These are phyloP conservation scores for Poecilia picta DNA, from an alignment of 2,797 vertebrate genomes.

Conservation along the genomic window DNA sequence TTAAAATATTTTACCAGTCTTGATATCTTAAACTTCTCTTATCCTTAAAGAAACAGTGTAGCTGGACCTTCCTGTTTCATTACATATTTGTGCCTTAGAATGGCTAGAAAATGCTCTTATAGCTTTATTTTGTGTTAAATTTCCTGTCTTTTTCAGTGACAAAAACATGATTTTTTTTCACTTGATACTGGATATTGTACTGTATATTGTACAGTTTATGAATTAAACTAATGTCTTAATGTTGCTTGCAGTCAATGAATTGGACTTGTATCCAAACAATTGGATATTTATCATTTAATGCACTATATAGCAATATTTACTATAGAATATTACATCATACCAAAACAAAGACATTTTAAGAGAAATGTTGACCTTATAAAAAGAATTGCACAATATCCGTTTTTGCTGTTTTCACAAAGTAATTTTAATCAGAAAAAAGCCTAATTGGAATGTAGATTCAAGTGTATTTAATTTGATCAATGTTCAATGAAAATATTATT, in stretches of 20 bases:
- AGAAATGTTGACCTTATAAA: not conserved
- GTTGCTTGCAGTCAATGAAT: not conserved
- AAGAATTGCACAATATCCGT: not conserved
- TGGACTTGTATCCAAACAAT: not conserved
- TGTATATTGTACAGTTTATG: slow-evolving; percentile 20
- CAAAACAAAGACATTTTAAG: not conserved
- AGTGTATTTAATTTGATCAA: not conserved
- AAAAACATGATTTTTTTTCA: slow-evolving; percentile 7
- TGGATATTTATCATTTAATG: not conserved
- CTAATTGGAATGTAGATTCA: not conserved
- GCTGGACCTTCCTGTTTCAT: slow-evolving; percentile 53
- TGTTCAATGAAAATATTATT: not conserved
- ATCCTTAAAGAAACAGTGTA: slow-evolving; percentile 34
- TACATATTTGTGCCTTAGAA: slow-evolving; percentile 52
- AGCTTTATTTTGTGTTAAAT: slow-evolving; percentile 4
- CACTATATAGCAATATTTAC: not conserved
- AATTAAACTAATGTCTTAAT: slow-evolving; percentile 4
- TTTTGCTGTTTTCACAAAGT: not conserved
- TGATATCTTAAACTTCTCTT: slow-evolving; percentile 15
- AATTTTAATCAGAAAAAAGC: not conserved
- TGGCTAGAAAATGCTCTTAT: slow-evolving; percentile 33
- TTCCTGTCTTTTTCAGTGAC: not conserved
- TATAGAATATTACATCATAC: not conserved
- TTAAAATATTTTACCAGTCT: slow-evolving; percentile 14
- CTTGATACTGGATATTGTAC: slow-evolving; percentile 19